phyloP scores from a whole-genome alignment of 2,888 invertebrate genomes.

The Trachelus troglodyta region DNA sequence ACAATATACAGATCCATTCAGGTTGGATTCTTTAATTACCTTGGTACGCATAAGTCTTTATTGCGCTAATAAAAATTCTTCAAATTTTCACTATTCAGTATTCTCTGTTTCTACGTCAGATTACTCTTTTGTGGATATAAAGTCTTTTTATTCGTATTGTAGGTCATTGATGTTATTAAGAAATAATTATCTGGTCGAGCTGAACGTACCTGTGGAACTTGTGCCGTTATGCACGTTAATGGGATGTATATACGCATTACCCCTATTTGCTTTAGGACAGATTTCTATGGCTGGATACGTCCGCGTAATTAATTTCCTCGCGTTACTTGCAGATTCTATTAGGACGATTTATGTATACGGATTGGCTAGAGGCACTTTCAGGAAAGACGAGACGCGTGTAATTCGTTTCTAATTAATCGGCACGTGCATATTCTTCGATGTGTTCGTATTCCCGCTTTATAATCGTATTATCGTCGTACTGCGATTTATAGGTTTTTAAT shows the following conservation, averaged over 20 bases:
- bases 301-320: not conserved
- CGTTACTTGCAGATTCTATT: not conserved
- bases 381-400: not conserved
- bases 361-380: not conserved
- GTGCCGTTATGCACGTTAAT: not conserved
- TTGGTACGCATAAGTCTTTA: not conserved
- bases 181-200: not conserved
- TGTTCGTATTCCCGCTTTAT: not conserved
- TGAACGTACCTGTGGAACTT: not conserved
- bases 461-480: not conserved
- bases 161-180: not conserved
- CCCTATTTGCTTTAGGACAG: not conserved
- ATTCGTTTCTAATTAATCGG: not conserved
- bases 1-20: not conserved
- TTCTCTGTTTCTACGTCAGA: not conserved
- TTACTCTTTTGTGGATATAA: not conserved
- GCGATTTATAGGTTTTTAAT: not conserved
- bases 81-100: not conserved
- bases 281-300: not conserved
- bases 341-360: not conserved
- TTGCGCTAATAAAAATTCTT: not conserved
- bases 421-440: not conserved
- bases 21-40: not conserved
- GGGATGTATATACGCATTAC: not conserved
- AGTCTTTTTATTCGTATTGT: not conserved